Evolutionary conservation across 92 coral and sea anemone genomes (phyloP).

Genomic region (Micromussa lordhowensis): DNA sequence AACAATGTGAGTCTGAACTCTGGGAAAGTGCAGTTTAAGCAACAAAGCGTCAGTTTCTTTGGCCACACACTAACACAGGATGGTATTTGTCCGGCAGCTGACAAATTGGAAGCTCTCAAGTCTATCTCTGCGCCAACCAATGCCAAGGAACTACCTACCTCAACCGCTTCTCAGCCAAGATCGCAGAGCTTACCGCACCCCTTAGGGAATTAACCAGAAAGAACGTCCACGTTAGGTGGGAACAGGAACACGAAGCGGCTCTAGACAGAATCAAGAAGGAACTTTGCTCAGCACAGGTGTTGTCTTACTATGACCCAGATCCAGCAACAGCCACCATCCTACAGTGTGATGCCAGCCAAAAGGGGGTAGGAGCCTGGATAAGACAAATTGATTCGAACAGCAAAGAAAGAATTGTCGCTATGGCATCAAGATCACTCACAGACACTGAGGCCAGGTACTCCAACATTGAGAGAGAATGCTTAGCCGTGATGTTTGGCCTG

Average conservation of each 20-base stretch:
- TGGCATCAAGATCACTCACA: constrained; percentile 24
- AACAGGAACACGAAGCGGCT: constrained; percentile 53
- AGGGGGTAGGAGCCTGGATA: constrained; percentile 50
- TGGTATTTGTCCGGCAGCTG: constrained; percentile 63
- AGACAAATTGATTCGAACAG: constrained; percentile 27
- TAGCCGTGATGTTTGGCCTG: constrained; percentile 6
- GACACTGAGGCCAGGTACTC: constrained; percentile 39
- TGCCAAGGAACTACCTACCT: constrained; percentile 61
- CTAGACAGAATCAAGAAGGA: constrained; percentile 66
- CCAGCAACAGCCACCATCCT: constrained; percentile 56
- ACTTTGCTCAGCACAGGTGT: constrained; percentile 31
- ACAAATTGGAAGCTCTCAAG: constrained; percentile 63
- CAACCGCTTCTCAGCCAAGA: constrained; percentile 60
- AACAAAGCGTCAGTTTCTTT: constrained; percentile 54
- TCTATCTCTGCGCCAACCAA: constrained; percentile 57
- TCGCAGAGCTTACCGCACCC: constrained; percentile 64
- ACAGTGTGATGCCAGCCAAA: constrained; percentile 60
- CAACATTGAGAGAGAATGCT: constrained; percentile 20
- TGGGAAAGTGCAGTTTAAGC: constrained; percentile 68
- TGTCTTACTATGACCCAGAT: constrained; percentile 64
- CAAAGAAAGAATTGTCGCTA: constrained; percentile 35
- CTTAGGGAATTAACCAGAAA: constrained; percentile 68
- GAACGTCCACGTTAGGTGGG: constrained; percentile 68
- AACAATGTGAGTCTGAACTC: constrained; percentile 74
- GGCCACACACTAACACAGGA: constrained; percentile 59